Evolutionary conservation across 2,797 vertebrate species (phyloP).

Genomic region (Taenioides sp.): DNA sequence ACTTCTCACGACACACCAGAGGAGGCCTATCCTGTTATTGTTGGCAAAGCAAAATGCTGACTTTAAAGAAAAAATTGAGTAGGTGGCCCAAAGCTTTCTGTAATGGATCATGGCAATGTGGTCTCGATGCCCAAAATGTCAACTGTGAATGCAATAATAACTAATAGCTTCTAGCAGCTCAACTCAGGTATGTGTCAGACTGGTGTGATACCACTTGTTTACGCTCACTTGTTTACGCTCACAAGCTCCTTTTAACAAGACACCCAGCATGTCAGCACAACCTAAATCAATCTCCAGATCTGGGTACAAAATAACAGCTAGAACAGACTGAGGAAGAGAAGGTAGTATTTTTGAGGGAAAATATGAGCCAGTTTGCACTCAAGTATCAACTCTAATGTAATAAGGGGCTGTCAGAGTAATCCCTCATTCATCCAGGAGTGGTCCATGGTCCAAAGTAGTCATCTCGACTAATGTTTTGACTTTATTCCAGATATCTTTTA

Average conservation of each 20-base stretch:
- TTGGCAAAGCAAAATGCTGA: conserved; percentile 33
- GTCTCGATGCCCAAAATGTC: conserved; percentile 27
- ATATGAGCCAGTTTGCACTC: not conserved
- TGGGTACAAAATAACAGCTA: not conserved
- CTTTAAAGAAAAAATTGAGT: conserved; percentile 19
- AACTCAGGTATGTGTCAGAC: conserved; percentile 55
- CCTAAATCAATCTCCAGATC: not conserved
- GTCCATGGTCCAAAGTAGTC: no score
- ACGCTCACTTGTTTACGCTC: conserved; percentile 34
- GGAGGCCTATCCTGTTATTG: conserved; percentile 62
- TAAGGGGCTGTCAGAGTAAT: no score
- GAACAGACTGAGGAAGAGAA: not conserved
- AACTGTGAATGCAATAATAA: conserved; percentile 29
- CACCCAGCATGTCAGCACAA: not conserved
- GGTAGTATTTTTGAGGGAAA: not conserved
- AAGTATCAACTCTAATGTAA: not conserved
- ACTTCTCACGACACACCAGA: conserved; percentile 26
- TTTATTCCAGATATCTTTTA: no score
- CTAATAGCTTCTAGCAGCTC: conserved; percentile 39
- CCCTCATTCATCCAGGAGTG: no score
- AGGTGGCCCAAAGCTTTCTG: conserved; percentile 34
- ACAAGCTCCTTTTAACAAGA: conserved; percentile 17
- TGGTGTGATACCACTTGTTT: conserved; percentile 53
- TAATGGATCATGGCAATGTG: conserved; percentile 33
- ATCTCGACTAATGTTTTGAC: no score